These are phyloP conservation scores for Erythrocercus mccallii DNA, from an alignment of 2,113 vertebrate species.

Conservation along the genomic window DNA sequence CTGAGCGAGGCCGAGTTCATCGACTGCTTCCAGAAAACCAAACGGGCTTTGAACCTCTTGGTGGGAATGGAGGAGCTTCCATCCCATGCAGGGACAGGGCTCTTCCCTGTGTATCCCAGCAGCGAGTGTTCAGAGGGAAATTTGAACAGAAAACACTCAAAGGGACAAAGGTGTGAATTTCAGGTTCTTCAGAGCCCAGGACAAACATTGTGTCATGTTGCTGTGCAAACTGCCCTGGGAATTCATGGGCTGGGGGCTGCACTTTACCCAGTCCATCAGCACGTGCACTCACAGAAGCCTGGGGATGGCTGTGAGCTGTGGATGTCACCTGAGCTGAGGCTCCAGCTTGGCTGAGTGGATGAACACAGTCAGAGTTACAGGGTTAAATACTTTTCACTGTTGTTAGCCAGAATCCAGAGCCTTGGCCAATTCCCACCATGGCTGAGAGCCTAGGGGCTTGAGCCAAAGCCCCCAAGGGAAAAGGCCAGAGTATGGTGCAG, in stretches of 20 bases:
- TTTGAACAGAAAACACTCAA: not conserved
- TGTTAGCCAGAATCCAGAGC: not conserved
- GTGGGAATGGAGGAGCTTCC: slow-evolving; percentile 65
- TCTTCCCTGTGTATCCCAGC: not conserved
- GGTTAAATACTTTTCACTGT: not conserved
- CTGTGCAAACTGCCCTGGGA: not conserved
- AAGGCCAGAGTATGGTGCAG: not conserved
- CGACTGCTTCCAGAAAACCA: slow-evolving; percentile 91
- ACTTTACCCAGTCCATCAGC: not conserved
- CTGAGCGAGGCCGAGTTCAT: slow-evolving; percentile 81
- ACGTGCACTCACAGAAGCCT: not conserved
- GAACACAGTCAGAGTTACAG: not conserved
- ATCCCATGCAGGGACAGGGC: not conserved
- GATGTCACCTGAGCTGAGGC: not conserved
- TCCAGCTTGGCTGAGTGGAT: not conserved
- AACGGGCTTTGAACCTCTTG: slow-evolving; percentile 88
- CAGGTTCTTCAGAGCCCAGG: not conserved
- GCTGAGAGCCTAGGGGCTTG: not conserved
- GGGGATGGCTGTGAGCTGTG: not conserved
- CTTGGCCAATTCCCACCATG: not conserved
- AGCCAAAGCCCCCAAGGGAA: not conserved
- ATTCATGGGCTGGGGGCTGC: not conserved
- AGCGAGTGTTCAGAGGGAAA: not conserved
- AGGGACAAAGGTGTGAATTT: not conserved
- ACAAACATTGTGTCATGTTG: not conserved